A percentile compares a stretch with the other conserved stretches of the same genome.
These are phyloP conservation scores for Porites evermanni DNA, from an alignment of 92 coral and sea anemone species.

Conservation along the genomic window DNA sequence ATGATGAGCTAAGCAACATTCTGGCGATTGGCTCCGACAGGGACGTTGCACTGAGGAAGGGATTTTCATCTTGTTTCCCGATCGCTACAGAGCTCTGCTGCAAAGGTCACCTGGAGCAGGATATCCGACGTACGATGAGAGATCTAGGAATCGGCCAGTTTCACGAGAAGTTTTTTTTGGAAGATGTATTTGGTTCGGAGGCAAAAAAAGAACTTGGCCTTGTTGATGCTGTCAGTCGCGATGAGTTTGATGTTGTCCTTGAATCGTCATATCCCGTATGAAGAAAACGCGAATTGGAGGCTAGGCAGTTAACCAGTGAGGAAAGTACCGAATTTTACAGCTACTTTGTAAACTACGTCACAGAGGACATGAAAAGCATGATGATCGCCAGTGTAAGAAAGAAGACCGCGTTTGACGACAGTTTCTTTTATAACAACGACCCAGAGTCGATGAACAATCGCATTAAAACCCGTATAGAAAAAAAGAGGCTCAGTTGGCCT, in stretches of 20 bases:
- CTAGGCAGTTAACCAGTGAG: not conserved
- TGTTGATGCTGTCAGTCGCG: not conserved
- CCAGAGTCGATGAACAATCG: not conserved
- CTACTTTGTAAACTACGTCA: not conserved
- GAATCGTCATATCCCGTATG: conserved; percentile 13
- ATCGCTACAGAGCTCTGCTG: conserved; percentile 26
- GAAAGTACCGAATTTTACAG: not conserved
- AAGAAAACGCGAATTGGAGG: conserved; percentile 24
- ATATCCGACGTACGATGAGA: conserved; percentile 11
- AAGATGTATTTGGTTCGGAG: conserved; percentile 27
- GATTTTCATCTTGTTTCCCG: conserved; percentile 16
- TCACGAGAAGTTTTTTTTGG: conserved; percentile 8
- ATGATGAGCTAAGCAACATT: conserved; percentile 13
- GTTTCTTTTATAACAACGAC: not conserved
- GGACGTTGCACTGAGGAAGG: conserved; percentile 47
- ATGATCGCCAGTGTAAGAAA: not conserved
- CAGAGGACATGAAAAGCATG: not conserved
- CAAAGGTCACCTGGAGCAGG: conserved; percentile 32
- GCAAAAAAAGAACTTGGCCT: conserved; percentile 22
- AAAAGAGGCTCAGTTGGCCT: not conserved
- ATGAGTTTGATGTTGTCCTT: conserved; percentile 17
- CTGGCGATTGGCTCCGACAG: conserved; percentile 45
- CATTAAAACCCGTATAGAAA: not conserved
- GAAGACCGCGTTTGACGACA: not conserved
- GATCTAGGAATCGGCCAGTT: conserved; percentile 5